Evolutionary conservation across 2,888 invertebrate genomes (phyloP).

Genomic region (Hirtodrosophila trivittata): DNA sequence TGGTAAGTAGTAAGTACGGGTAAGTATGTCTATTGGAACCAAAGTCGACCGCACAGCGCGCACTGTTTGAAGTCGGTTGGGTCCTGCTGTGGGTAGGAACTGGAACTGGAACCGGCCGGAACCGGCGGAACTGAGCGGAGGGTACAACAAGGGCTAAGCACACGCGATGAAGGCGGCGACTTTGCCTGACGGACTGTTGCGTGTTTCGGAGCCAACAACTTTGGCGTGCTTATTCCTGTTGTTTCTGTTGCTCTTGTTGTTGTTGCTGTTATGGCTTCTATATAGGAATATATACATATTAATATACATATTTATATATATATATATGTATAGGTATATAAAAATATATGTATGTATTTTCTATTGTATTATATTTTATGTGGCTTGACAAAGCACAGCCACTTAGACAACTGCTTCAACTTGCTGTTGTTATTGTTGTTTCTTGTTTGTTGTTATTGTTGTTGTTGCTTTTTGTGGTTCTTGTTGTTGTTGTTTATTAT

Average conservation of each 20-base stretch:
- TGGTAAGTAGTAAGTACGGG: background rate
- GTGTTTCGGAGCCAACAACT: slow-evolving; percentile 70
- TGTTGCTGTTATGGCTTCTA: slow-evolving; percentile 37
- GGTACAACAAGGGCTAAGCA: background rate
- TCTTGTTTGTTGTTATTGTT: slow-evolving; percentile 57
- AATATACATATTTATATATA: slow-evolving; percentile 21
- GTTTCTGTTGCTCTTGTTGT: slow-evolving; percentile 29
- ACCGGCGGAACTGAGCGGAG: background rate
- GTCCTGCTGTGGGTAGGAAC: slow-evolving; percentile 46
- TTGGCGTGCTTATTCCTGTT: slow-evolving; percentile 47
- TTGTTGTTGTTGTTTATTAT: slow-evolving; percentile 52
- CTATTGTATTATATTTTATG: slow-evolving; percentile 66
- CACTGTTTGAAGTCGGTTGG: slow-evolving; percentile 69
- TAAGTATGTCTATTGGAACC: slow-evolving; percentile 19
- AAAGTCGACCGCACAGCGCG: slow-evolving; percentile 63
- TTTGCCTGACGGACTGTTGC: slow-evolving; percentile 70
- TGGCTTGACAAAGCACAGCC: slow-evolving; percentile 61
- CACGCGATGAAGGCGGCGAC: slow-evolving; percentile 51
- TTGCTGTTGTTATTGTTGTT: slow-evolving; percentile 31
- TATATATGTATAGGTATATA: slow-evolving; percentile 1
- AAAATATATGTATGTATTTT: slow-evolving; percentile 44
- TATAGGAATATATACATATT: slow-evolving; percentile 1
- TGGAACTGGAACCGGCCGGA: slow-evolving; percentile 35
- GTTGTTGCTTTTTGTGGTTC: slow-evolving; percentile 56
- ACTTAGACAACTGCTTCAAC: slow-evolving; percentile 70